Conservation (phyloP, 2,888 invertebrate genomes). For the Diarsia dahlii region DNA sequence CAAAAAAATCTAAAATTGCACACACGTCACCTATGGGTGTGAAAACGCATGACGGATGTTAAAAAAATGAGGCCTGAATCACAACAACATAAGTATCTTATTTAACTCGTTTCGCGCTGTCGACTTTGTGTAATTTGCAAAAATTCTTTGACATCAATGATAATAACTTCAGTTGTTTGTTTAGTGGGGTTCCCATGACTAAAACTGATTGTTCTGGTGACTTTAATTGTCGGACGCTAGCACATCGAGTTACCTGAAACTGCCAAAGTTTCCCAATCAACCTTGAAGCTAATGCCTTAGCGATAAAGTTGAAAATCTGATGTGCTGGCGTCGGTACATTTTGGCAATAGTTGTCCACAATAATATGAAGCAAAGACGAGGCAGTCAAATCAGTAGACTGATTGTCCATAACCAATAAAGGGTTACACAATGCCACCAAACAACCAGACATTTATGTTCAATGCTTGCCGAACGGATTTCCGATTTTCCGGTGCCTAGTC, state of each 20-base stretch:
- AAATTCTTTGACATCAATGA: constrained; percentile 42
- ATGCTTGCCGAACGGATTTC: constrained; percentile 26
- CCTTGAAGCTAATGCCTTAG: too few relatives aligned
- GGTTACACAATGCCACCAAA: constrained; percentile 28
- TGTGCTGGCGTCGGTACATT: background rate
- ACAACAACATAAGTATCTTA: constrained; percentile 17
- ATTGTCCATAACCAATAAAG: constrained; percentile 1
- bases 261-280: too few relatives aligned
- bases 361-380: constrained; percentile 15
- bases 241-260: too few relatives aligned
- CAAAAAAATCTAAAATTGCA: background rate
- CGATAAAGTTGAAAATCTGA: too few relatives aligned
- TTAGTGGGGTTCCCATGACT: constrained; percentile 50
- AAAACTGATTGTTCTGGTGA: constrained; percentile 40
- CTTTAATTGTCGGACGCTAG: background rate
- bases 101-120: constrained; percentile 38
- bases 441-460: constrained; percentile 24
- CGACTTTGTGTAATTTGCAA: constrained; percentile 43
- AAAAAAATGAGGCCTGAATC: constrained; percentile 3
- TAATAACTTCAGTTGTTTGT: constrained; percentile 35
- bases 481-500: background rate
- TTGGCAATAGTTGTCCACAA: constrained; percentile 2
- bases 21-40: background rate
- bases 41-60: constrained; percentile 4
- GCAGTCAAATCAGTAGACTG: background rate